Evolutionary conservation across 1,140 invertebrate species (phyloP).

Genomic region (Oedothorax gibbosus): DNA sequence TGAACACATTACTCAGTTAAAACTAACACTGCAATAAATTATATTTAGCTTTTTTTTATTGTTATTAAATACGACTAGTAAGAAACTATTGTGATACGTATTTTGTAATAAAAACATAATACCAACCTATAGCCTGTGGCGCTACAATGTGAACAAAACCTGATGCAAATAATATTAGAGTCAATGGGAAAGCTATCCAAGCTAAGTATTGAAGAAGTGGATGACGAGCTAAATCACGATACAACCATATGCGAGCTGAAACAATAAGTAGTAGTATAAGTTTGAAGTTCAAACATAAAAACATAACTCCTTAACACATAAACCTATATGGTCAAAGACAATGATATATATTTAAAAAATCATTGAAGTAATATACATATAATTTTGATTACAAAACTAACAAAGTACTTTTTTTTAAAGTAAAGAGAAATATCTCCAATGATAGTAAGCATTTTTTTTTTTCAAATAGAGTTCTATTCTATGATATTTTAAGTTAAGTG

Average conservation of each 20-base stretch:
- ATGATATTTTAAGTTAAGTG: not conserved
- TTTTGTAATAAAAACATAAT: not conserved
- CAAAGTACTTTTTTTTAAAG: no score
- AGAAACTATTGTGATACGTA: no score
- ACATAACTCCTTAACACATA: not conserved
- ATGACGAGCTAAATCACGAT: constrained; percentile 85
- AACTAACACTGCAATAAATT: no score
- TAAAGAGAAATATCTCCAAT: no score
- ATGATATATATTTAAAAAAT: not conserved
- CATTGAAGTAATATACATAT: no score
- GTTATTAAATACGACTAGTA: no score
- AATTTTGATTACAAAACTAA: no score
- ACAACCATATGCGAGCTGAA: constrained; percentile 92
- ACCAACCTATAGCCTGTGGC: constrained; percentile 89
- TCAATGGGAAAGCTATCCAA: constrained; percentile 91
- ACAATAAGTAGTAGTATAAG: constrained; percentile 57
- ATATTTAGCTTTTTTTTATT: no score
- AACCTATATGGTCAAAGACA: not conserved
- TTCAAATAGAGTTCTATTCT: no score
- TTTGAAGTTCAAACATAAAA: not conserved
- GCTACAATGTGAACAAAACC: constrained; percentile 96
- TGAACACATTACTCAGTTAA: no score
- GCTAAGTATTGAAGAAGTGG: constrained; percentile 85
- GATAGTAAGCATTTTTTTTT: no score
- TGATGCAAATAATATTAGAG: constrained; percentile 90